Conservation (phyloP, 1,140 invertebrate species). For the Habropoda laboriosa region DNA sequence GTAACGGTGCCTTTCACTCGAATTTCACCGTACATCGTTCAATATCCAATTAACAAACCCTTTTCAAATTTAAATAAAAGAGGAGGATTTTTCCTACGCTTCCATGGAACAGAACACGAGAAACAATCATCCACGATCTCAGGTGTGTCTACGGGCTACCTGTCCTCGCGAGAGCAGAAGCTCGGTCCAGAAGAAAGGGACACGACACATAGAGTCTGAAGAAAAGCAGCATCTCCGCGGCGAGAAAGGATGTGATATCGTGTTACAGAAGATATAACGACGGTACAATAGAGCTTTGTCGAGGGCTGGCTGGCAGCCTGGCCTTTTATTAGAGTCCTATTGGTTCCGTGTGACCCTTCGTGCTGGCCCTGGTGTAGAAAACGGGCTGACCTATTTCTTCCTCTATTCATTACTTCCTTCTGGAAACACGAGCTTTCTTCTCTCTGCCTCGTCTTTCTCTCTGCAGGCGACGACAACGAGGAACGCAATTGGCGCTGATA, state of each 20-base stretch:
- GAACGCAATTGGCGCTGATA: conserved; percentile 16
- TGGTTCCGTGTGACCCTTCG: conserved; percentile 65
- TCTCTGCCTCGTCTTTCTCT: not conserved
- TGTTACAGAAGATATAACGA: conserved; percentile 73
- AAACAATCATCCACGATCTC: conserved; percentile 29
- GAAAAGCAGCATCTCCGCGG: conserved; percentile 65
- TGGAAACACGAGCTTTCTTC: conserved; percentile 68
- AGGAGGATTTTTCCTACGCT: not conserved
- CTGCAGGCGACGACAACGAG: not conserved
- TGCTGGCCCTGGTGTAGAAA: conserved; percentile 5
- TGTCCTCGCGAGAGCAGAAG: conserved; percentile 25
- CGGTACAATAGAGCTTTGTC: conserved; percentile 74
- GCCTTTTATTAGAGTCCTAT: conserved; percentile 71
- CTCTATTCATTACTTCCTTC: conserved; percentile 67
- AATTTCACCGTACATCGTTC: not conserved
- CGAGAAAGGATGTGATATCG: conserved; percentile 72
- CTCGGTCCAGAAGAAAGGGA: not conserved
- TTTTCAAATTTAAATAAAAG: not conserved
- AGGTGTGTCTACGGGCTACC: conserved; percentile 42
- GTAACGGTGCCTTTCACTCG: too few relatives aligned
- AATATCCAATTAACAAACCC: not conserved
- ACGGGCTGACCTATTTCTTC: conserved; percentile 67
- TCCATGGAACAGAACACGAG: not conserved
- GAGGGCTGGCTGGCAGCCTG: conserved; percentile 47
- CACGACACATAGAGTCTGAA: not conserved